Percentiles rank a stretch among this genome's conserved stretches.
Conservation (phyloP, 2,888 invertebrate genomes). For the Disparrhopalites patrizii region DNA sequence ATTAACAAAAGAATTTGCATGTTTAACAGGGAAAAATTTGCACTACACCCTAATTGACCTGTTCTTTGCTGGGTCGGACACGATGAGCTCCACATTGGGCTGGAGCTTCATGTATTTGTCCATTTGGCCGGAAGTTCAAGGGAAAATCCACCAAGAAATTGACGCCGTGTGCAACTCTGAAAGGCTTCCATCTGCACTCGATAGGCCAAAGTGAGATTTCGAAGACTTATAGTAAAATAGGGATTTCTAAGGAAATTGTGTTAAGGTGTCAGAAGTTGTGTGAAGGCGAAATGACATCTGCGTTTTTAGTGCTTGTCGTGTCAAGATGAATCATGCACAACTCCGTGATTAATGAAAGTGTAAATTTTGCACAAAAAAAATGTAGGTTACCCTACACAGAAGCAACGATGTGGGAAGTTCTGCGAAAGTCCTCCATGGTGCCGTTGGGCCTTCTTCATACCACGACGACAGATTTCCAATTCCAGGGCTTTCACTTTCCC, state of each 20-base stretch:
- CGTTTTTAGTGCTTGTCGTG: no score
- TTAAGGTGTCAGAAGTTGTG: neutral
- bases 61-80: constrained; percentile 32
- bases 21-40: constrained; percentile 28
- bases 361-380: neutral
- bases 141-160: constrained; percentile 30
- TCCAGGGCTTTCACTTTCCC: constrained; percentile 38
- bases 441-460: constrained; percentile 39
- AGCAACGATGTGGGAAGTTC: constrained; percentile 41
- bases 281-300: neutral
- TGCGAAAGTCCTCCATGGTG: constrained; percentile 40
- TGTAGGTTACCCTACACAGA: constrained; percentile 36
- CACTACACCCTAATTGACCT: constrained; percentile 29
- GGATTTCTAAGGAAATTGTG: no score
- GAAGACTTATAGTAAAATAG: no score
- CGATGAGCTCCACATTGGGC: constrained; percentile 27
- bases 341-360: no score
- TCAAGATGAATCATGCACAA: no score
- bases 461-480: constrained; percentile 37
- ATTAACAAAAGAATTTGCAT: neutral
- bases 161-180: constrained; percentile 12
- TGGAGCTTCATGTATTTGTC: constrained; percentile 31
- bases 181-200: constrained; percentile 19
- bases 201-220: neutral
- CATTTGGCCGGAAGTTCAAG: constrained; percentile 27